phyloP scores from a whole-genome alignment of 2,797 vertebrate genomes.

The Melanotaenia boesemani region DNA sequence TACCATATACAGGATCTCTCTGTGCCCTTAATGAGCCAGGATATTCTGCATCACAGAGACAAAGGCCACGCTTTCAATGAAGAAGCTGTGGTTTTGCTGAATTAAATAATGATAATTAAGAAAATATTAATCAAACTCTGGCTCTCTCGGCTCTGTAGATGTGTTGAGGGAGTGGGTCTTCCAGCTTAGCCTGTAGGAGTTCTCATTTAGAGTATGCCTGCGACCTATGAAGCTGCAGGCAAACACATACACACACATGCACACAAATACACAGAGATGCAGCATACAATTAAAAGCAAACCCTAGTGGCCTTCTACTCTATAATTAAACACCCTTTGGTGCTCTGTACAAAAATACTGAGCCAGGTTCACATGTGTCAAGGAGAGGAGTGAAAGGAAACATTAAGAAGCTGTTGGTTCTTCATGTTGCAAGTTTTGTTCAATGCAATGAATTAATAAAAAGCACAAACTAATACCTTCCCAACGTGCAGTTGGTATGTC shows the following conservation, averaged over 20 bases:
- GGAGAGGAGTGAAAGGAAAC: conserved; percentile 50
- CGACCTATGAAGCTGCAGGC: conserved; percentile 74
- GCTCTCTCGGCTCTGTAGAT: conserved; percentile 59
- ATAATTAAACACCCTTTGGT: conserved; percentile 85
- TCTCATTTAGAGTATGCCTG: conserved; percentile 74
- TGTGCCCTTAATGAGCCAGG: conserved; percentile 77
- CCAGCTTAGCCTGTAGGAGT: conserved; percentile 83
- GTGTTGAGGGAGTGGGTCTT: conserved; percentile 71
- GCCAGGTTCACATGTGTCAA: conserved; percentile 71
- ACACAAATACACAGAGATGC: conserved; percentile 59
- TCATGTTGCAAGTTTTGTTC: conserved; percentile 58
- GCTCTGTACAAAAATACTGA: conserved; percentile 55
- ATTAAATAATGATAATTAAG: conserved; percentile 86
- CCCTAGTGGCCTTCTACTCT: conserved; percentile 77
- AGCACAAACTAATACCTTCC: conserved; percentile 81
- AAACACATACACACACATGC: conserved; percentile 51
- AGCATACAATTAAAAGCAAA: conserved; percentile 79
- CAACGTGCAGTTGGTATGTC: conserved; percentile 68
- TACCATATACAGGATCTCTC: conserved; percentile 79
- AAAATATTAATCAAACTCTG: conserved; percentile 83
- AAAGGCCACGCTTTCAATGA: conserved; percentile 65
- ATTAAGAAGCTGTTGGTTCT: conserved; percentile 53
- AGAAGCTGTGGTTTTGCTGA: conserved; percentile 65
- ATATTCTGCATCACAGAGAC: conserved; percentile 63
- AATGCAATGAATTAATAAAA: conserved; percentile 76